Base-by-base conservation (phyloP, 1,140 invertebrate genomes). In the Drosophila mojavensis region DNA sequence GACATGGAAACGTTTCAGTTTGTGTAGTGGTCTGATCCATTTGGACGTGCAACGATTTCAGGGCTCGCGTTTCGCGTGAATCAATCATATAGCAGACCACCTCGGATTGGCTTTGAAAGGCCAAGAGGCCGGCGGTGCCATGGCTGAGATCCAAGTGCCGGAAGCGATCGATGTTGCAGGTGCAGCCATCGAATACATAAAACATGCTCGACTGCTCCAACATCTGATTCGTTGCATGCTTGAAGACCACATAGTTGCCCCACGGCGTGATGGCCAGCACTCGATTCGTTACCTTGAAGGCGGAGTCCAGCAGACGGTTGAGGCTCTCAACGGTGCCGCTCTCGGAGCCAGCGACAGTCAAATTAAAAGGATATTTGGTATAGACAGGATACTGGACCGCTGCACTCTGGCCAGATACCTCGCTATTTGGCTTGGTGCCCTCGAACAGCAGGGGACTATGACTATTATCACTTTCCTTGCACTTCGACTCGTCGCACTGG, bases 241-340 rank as follows among this genome's bases (percentile, higher is more conserved):
- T 73, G 51, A 92, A 92, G n/a, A 90, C 73, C 5, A 91, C 78
- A 70, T 81, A 92, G 54, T 91, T 91, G 11, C 90, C 91, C 90
- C 91, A 91, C 1, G 91, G 91, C 3, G 91, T 92, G 76, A 92
- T 86, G 5, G 72, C 70, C 0, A 92, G 66, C 9, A 91, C 76
- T 6, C 91, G 79, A 55, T 89, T 84, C 43, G 78, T 70, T 15
- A 84, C 77, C 1, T 70, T 65, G 43, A 92, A 91, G 0, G 77
- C 74, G 11, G 75, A 69, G n/a, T 48, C 41, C 5, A 92, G 36
- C 36, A 91, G 17, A 0, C 70, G 70, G 6, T 64, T 41, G 1
- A 90, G n/a, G 39, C 81, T 91, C 54, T 81, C 75, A n/a, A 75
- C 28, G 24, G 75, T 84, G 11, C 89, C 89, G 30, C 83, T 91